Evolutionary conservation across 2,888 invertebrate genomes (phyloP), one percentile per base, ranked within the genome.

Genomic region (Perithous albicinctus): DNA sequence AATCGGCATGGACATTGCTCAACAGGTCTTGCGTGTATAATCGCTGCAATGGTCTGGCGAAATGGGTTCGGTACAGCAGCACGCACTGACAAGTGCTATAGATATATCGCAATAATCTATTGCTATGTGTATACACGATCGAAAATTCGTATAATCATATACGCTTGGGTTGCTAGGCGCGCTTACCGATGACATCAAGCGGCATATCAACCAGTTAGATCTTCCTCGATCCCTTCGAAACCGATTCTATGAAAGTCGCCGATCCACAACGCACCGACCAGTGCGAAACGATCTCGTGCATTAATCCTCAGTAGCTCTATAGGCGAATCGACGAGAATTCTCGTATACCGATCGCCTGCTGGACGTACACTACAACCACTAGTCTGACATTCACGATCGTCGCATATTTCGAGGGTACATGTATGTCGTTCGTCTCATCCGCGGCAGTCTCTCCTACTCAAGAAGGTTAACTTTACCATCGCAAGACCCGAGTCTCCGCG

Each of bases 291-390:
- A 75, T 76, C 76, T 75, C 84, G 59, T 82, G 86, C 84, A 87
- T 87, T 86, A 86, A 86, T 87, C 85, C 81, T 23, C 80, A 5
- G 23, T 26, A 77, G 78, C 85, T 78, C 79, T 80, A 54, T 63
- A 79, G 26, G 23, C 35, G 46, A 51, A 35, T 41, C 12, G 41
- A 32, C 32, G 29, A 10, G 74, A 63, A 18, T 35, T 23, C 61
- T 61, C 61, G 20, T 43, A 26, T 15, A 23, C 2, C 29, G 46
- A 29, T 66, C 43, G 7, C 15, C 15, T 23, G 29, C 18, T 63
- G 12, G 64, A 26, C 10, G 10, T 41, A 10, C n/a, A n/a, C n/a
- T 18, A 35, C 35, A 10, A 38, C 18, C 35, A 5, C 61, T 10
- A 38, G 18, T 20, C 12, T 35, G 38, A 61, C 35, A 61, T 38